A percentile compares a stretch with the other conserved stretches of the same genome.
phyloP scores from a whole-genome alignment of 2,888 invertebrate species.

The Zelleria hepariella region DNA sequence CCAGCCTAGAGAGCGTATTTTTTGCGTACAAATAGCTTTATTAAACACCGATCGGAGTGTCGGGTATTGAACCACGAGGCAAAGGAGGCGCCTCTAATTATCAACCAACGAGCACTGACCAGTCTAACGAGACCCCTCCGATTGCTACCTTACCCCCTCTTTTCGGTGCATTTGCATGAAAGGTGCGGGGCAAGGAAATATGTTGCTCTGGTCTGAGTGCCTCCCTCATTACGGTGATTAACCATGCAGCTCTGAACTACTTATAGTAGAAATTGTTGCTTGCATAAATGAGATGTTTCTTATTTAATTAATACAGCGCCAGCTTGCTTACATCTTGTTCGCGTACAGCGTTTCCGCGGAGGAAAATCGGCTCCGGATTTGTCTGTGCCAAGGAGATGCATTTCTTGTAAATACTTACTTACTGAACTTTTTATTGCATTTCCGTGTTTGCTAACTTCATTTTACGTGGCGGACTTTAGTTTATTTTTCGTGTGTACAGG shows the following conservation, averaged over 20 bases:
- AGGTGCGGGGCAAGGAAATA: background rate
- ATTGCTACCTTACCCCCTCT: background rate
- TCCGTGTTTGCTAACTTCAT: no score
- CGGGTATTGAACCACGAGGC: slow-evolving; percentile 45
- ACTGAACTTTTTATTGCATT: no score
- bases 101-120: background rate
- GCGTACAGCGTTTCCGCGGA: background rate
- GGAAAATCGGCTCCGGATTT: no score
- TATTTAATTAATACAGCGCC: background rate
- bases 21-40: slow-evolving; percentile 44
- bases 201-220: background rate
- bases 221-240: slow-evolving; percentile 4
- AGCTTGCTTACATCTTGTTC: background rate
- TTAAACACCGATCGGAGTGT: slow-evolving; percentile 35
- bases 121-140: background rate
- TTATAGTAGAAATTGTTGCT: background rate
- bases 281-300: background rate
- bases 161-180: background rate
- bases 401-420: no score
- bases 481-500: no score
- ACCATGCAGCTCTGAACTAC: background rate
- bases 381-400: no score
- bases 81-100: slow-evolving; percentile 22
- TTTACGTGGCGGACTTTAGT: no score
- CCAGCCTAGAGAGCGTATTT: background rate